phyloP scores from a whole-genome alignment of 2,888 invertebrate genomes.

The Halictus quadricinctus region DNA sequence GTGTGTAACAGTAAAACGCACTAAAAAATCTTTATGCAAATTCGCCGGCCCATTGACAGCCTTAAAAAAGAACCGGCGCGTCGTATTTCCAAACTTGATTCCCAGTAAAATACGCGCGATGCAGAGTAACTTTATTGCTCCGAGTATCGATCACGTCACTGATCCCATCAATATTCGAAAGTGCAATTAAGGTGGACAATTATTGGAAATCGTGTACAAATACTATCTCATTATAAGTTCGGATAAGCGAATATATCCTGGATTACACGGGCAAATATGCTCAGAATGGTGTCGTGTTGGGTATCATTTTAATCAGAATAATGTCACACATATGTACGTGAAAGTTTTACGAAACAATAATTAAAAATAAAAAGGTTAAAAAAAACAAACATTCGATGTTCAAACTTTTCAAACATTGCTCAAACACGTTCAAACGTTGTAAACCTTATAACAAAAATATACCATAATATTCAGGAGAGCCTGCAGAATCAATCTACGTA shows the following conservation, averaged over 20 bases:
- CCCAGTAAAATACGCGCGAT: background rate
- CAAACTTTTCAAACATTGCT: background rate
- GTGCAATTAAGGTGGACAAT: background rate
- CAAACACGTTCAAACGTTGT: background rate
- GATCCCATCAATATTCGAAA: background rate
- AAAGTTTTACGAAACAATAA: no score
- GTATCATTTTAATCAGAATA: no score
- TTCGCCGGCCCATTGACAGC: background rate
- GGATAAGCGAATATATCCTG: no score
- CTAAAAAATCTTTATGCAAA: constrained; percentile 4
- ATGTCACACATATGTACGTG: no score
- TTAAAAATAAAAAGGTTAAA: no score
- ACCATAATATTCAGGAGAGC: no score
- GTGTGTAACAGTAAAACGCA: constrained; percentile 8
- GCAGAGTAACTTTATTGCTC: background rate
- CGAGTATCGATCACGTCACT: background rate
- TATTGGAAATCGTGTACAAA: background rate
- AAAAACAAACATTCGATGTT: background rate
- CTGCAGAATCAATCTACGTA: no score
- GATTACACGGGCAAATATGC: no score
- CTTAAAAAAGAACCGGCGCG: background rate
- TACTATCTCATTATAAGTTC: no score
- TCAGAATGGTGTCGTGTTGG: no score
- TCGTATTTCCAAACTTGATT: background rate
- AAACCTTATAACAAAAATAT: background rate